phyloP scores from a whole-genome alignment of 2,888 invertebrate species.

The Chromoteleia sp. region DNA sequence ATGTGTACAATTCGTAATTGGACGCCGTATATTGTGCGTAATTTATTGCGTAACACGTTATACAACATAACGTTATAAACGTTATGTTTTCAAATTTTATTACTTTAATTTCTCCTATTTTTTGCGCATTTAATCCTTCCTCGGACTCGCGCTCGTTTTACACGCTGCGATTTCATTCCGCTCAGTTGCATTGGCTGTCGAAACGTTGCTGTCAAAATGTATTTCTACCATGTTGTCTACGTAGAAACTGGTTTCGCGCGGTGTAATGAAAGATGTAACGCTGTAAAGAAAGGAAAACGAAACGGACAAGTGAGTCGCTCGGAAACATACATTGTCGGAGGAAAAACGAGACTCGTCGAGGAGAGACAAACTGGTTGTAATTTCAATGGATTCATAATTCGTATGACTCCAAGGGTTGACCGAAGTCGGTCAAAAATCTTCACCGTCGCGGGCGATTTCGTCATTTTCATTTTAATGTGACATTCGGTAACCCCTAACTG shows the following conservation, averaged over 20 bases:
- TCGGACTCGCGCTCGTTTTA: constrained; percentile 34
- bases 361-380: constrained; percentile 31
- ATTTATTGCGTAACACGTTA: too few species aligned
- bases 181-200: constrained; percentile 43
- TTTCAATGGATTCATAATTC: constrained; percentile 20
- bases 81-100: too few species aligned
- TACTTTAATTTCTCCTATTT: neutral
- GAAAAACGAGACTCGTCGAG: constrained; percentile 13
- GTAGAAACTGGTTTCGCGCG: constrained; percentile 37
- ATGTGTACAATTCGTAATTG: too few species aligned
- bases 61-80: too few species aligned
- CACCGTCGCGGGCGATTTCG: constrained; percentile 7
- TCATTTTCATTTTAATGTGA: constrained; percentile 18
- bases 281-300: constrained; percentile 28
- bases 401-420: neutral
- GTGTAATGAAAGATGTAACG: constrained; percentile 41
- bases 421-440: constrained; percentile 2
- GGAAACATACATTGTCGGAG: constrained; percentile 18
- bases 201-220: constrained; percentile 54
- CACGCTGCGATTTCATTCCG: constrained; percentile 27
- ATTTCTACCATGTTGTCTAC: constrained; percentile 32
- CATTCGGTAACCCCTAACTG: constrained; percentile 17
- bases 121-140: constrained; percentile 10
- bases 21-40: too few species aligned
- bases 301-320: constrained; percentile 41